Evolutionary conservation across 2,113 vertebrate genomes (phyloP).

Genomic region (Galemys pyrenaicus): DNA sequence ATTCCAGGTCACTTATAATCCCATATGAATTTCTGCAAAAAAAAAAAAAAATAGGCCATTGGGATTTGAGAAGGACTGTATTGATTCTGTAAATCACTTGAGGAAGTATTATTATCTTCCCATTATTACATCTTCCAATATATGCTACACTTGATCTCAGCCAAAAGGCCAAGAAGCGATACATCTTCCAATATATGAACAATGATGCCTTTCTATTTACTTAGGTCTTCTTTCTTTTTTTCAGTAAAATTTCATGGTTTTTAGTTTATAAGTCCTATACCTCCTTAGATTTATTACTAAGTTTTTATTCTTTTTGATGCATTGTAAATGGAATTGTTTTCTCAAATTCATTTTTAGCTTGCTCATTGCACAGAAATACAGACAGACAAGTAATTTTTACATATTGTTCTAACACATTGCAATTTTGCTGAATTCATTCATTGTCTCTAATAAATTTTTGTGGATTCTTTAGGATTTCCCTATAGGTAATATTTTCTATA

Average conservation of each 20-base stretch:
- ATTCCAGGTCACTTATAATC: not conserved
- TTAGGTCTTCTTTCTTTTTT: not conserved
- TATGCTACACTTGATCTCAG: too few species aligned
- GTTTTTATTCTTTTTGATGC: slow-evolving; percentile 20
- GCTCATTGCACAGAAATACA: not conserved
- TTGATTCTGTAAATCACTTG: not conserved
- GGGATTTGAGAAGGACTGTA: not conserved
- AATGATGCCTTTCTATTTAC: not conserved
- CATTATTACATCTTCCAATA: not conserved
- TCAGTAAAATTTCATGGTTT: not conserved
- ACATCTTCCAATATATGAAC: not conserved
- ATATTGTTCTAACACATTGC: not conserved
- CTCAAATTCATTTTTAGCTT: not conserved
- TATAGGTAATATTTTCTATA: not conserved
- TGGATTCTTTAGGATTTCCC: not conserved
- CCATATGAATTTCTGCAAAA: not conserved
- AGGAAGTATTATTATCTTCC: not conserved
- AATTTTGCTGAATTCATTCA: not conserved
- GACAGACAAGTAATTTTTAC: not conserved
- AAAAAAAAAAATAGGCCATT: not conserved
- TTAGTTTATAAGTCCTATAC: not conserved
- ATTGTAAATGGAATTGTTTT: not conserved
- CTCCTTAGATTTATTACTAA: slow-evolving; percentile 17
- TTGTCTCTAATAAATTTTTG: not conserved
- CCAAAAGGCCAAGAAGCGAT: too few species aligned